These are phyloP conservation scores for Paramisgurnus dabryanus DNA, from an alignment of 2,113 vertebrate species.

Conservation along the genomic window DNA sequence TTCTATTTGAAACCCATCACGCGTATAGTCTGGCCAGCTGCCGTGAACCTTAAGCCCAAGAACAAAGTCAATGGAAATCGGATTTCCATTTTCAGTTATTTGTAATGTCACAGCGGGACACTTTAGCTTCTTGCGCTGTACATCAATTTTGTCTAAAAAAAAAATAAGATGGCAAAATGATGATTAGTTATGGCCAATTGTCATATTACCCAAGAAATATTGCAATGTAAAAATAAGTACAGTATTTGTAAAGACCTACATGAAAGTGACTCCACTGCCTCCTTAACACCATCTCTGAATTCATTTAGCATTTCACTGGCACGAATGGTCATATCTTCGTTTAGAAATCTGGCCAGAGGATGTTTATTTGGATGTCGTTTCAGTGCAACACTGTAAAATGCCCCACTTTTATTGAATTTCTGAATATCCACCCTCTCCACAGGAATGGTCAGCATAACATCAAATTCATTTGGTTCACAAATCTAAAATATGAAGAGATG, in stretches of 20 bases:
- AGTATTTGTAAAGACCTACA: conserved; percentile 30
- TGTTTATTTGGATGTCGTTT: conserved; percentile 47
- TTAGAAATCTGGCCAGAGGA: conserved; percentile 52
- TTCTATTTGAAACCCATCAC: conserved; percentile 67
- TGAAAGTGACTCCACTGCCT: not conserved
- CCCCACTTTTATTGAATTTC: conserved; percentile 50
- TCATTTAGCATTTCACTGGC: conserved; percentile 61
- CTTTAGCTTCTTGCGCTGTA: conserved; percentile 69
- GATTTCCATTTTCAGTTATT: conserved; percentile 43
- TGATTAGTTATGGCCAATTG: not conserved
- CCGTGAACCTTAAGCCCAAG: conserved; percentile 70
- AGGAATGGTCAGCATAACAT: conserved; percentile 65
- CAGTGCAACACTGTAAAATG: conserved; percentile 66
- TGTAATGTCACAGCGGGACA: conserved; percentile 85
- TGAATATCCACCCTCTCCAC: conserved; percentile 47
- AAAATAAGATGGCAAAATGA: too few species aligned
- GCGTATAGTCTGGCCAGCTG: conserved; percentile 75
- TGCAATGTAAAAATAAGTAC: not conserved
- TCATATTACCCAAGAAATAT: not conserved
- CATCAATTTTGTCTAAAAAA: conserved; percentile 19
- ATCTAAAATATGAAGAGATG: conserved; percentile 58
- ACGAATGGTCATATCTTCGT: conserved; percentile 33
- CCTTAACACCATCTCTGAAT: conserved; percentile 64
- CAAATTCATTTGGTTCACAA: conserved; percentile 69
- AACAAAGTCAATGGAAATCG: conserved; percentile 83